Percentiles rank a stretch among this genome's conserved stretches.
Evolutionary conservation across 1,140 invertebrate species (phyloP).

Genomic region (Rhopalosiphum maidis): DNA sequence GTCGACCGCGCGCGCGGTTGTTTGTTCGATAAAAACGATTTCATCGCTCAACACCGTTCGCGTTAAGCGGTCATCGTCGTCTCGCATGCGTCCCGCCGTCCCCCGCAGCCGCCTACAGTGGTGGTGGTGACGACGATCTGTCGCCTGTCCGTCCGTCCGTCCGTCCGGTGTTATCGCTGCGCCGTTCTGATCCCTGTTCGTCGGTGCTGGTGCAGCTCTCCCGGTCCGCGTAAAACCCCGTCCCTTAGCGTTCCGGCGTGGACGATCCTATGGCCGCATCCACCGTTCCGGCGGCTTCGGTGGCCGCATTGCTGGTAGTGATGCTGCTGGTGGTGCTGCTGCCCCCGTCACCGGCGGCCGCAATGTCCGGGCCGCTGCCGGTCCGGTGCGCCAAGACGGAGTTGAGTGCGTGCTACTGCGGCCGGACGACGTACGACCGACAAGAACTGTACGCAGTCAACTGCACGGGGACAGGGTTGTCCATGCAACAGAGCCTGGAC

Average conservation of each 20-base stretch:
- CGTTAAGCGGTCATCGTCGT: slow-evolving; percentile 25
- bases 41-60: slow-evolving; percentile 22
- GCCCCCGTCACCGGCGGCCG: not conserved
- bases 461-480: slow-evolving; percentile 73
- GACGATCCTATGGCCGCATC: not conserved
- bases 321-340: not conserved
- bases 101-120: not conserved
- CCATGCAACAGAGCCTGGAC: slow-evolving; percentile 65
- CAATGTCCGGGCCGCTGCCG: not conserved
- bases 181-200: not conserved
- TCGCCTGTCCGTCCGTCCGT: not conserved
- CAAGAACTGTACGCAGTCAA: slow-evolving; percentile 73
- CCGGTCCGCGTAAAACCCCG: not conserved
- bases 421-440: slow-evolving; percentile 66
- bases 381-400: not conserved
- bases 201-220: not conserved
- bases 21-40: slow-evolving; percentile 51
- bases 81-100: slow-evolving; percentile 32
- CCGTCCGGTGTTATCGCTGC: not conserved
- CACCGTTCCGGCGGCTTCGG: not conserved
- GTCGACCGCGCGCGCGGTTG: slow-evolving; percentile 19
- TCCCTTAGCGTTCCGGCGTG: not conserved
- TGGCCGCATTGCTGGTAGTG: not conserved
- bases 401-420: slow-evolving; percentile 66
- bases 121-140: not conserved